Evolutionary conservation across 2,888 invertebrate genomes (phyloP), one percentile per base, ranked within the genome.

Genomic region (Blera fallax): DNA sequence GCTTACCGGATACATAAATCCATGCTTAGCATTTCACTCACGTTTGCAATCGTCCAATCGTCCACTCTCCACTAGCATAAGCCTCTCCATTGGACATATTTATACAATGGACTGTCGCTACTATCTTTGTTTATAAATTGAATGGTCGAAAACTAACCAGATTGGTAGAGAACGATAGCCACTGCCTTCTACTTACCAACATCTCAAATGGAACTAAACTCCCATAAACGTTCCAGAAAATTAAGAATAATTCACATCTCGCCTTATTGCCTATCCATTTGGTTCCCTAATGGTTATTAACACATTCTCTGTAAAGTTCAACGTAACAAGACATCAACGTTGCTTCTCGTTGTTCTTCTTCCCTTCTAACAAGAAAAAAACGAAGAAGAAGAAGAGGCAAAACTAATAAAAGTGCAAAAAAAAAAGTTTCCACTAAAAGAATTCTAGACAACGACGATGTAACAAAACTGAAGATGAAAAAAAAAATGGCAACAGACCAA

Each of bases 271-370:
- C 69, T 77, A 77, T 69, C 60, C 60, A 52, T 77, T 69, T 58
- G 48, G 40, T 43, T 60, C 50, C 52, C 52, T 60, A 69, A 78
- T 76, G 65, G 65, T 78, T 74, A 74, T 65, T 70, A 78, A 69
- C 78, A 62, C 78, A 78, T 62, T 77, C 77, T 52, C 67, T 40
- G 21, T 50, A 77, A 62, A 78, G 78, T 78, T 78, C 78, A 78
- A 78, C 69, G 78, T 78, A 78, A 78, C 78, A 54, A 78, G 78
- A 78, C 69, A 58, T 70, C 58, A 77, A 67, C 14, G 65, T 56
- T 48, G 65, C 58, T 32, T 40, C 45, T 18, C 37, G 52, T 10
- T 18, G 16, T 56, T 50, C 43, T 43, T 64, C 18, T 21, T 14
- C 50, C 21, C 10, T 34, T n/a, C 6, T 2, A 1, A 1, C 10